A percentile compares a stretch with the other conserved stretches of the same genome.
phyloP scores from a whole-genome alignment of 2,113 vertebrate species.

The Campylomormyrus numenius region DNA sequence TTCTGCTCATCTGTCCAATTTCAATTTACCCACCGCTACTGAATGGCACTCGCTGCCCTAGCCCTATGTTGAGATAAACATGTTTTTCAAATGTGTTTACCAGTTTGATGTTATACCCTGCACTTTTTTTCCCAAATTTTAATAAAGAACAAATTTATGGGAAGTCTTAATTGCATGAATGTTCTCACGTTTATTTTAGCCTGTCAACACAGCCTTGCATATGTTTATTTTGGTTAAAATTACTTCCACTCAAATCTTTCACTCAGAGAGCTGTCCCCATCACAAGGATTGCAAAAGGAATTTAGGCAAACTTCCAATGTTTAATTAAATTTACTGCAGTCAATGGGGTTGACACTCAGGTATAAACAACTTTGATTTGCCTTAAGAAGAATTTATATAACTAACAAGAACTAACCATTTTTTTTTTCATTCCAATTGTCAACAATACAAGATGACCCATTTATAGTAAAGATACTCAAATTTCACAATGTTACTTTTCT shows the following conservation, averaged over 20 bases:
- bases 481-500: neutral
- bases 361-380: neutral
- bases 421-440: too few species aligned
- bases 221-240: neutral
- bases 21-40: neutral
- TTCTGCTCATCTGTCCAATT: neutral
- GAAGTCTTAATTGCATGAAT: neutral
- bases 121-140: neutral
- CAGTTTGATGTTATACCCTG: neutral
- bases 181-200: neutral
- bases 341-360: neutral
- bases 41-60: neutral
- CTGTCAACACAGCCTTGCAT: neutral
- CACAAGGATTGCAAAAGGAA: neutral
- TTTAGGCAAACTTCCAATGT: neutral
- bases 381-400: too few species aligned
- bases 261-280: neutral
- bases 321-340: neutral
- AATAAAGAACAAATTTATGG: neutral
- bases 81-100: neutral
- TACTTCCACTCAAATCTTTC: neutral
- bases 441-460: neutral
- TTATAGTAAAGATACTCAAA: neutral
- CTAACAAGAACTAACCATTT: too few species aligned
- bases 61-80: neutral